Evolutionary conservation across 1,140 invertebrate genomes (phyloP).

Genomic region (Fopius arisanus): DNA sequence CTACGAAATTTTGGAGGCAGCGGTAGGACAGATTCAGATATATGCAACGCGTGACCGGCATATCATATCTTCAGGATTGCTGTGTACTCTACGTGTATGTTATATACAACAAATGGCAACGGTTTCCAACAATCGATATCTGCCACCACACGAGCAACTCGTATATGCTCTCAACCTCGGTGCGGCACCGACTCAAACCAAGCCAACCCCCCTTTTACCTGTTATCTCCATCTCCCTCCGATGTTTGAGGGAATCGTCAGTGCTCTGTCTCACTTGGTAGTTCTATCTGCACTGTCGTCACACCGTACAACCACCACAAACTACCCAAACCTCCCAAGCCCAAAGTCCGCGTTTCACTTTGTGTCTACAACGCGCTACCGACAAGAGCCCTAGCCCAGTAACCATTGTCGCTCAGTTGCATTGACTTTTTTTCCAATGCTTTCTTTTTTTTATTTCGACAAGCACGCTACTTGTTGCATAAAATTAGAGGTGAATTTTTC

Average conservation of each 20-base stretch:
- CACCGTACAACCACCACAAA: conserved; percentile 30
- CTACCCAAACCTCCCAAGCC: conserved; percentile 22
- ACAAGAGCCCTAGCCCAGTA: conserved; percentile 17
- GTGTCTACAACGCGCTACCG: conserved; percentile 16
- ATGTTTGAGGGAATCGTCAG: not conserved
- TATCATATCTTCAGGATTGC: conserved; percentile 17
- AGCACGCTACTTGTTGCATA: conserved; percentile 21
- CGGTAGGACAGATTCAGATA: conserved; percentile 36
- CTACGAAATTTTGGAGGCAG: not conserved
- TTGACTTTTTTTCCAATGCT: not conserved
- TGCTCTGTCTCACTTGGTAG: not conserved
- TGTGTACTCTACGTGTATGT: not conserved
- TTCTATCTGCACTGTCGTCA: conserved; percentile 22
- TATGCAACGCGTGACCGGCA: conserved; percentile 50
- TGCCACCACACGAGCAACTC: conserved; percentile 46
- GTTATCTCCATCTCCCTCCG: not conserved
- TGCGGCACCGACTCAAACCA: conserved; percentile 49
- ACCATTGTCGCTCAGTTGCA: conserved; percentile 23
- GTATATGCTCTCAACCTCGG: conserved; percentile 40
- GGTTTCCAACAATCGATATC: conserved; percentile 58
- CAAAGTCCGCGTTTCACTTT: conserved; percentile 29
- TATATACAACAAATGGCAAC: not conserved
- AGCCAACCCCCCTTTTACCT: conserved; percentile 27
- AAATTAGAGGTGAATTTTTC: not conserved
- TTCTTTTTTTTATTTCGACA: too few relatives aligned